Evolutionary conservation across 2,888 invertebrate species (phyloP).

Genomic region (Norana najaformis): DNA sequence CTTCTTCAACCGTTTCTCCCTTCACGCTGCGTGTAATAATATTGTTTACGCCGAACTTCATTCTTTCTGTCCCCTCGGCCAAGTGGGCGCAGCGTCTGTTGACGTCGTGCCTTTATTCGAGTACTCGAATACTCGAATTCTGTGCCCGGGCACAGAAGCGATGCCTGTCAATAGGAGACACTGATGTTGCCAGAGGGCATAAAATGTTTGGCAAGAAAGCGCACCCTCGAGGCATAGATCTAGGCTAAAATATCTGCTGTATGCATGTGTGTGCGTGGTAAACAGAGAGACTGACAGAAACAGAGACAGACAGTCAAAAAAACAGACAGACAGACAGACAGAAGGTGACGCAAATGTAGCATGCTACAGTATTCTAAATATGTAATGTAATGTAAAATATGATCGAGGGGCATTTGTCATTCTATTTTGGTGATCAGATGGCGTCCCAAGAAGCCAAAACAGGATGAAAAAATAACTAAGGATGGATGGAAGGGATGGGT

Average conservation of each 20-base stretch:
- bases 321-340: background rate
- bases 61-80: background rate
- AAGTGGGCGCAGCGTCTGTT: background rate
- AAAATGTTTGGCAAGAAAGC: too few relatives aligned
- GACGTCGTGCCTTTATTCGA: constrained; percentile 5
- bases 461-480: background rate
- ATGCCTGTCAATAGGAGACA: background rate
- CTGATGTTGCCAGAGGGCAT: background rate
- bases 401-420: too few relatives aligned
- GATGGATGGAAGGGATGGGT: background rate
- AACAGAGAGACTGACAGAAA: background rate
- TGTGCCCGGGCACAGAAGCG: background rate
- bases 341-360: too few relatives aligned
- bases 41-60: constrained; percentile 13
- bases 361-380: too few relatives aligned
- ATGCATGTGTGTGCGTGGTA: too few relatives aligned
- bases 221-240: too few relatives aligned
- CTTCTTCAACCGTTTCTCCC: background rate
- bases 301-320: background rate
- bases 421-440: background rate
- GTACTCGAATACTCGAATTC: background rate
- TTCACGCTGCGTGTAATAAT: background rate
- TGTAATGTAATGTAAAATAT: too few relatives aligned
- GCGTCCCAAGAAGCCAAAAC: too few relatives aligned
- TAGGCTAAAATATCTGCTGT: too few relatives aligned